Percentiles rank a stretch among this genome's conserved stretches.
phyloP scores from a whole-genome alignment of 2,888 invertebrate genomes.

The Papilio demoleus region DNA sequence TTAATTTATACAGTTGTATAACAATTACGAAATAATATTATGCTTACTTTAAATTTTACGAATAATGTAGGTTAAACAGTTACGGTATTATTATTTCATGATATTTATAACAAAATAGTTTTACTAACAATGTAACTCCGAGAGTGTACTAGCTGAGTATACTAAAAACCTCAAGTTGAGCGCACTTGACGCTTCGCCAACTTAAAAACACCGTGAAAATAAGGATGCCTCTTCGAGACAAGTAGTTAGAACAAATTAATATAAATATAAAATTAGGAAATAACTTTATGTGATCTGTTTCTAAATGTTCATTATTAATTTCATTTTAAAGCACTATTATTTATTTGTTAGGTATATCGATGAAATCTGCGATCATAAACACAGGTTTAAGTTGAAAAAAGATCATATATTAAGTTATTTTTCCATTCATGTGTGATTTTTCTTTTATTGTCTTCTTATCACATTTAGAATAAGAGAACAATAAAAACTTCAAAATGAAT shows the following conservation, averaged over 20 bases:
- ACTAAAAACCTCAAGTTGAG: slow-evolving; percentile 10
- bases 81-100: slow-evolving; percentile 6
- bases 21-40: slow-evolving; percentile 36
- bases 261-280: no score
- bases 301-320: no score
- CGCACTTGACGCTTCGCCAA: slow-evolving; percentile 14
- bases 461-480: no score
- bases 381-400: no score
- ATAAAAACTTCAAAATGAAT: no score
- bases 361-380: no score
- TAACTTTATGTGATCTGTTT: no score
- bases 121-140: neutral
- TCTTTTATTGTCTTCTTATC: no score
- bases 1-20: slow-evolving; percentile 66
- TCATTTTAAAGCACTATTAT: no score
- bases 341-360: no score
- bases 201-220: slow-evolving; percentile 4
- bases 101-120: neutral
- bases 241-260: neutral
- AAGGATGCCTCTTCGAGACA: neutral
- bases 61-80: slow-evolving; percentile 4
- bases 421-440: no score
- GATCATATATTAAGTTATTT: no score
- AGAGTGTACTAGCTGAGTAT: neutral
- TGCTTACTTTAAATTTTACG: slow-evolving; percentile 13